phyloP scores from a whole-genome alignment of 2,888 invertebrate genomes.

The Cantharis rufa region DNA sequence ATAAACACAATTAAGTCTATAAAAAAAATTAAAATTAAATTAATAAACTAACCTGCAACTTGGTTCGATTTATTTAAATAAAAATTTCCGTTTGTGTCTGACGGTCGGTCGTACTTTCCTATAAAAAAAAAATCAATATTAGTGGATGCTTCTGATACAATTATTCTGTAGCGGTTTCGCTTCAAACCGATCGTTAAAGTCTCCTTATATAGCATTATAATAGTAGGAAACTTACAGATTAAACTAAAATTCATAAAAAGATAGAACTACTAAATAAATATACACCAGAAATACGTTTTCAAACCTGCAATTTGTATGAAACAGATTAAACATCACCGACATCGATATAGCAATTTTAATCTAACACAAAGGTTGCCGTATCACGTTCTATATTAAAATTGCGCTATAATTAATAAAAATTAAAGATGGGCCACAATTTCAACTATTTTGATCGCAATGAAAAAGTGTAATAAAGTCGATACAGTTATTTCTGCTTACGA shows the following conservation, averaged over 20 bases:
- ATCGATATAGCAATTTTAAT: constrained; percentile 21
- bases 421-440: constrained; percentile 21
- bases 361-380: constrained; percentile 29
- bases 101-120: not conserved
- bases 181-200: constrained; percentile 21
- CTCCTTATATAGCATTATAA: constrained; percentile 17
- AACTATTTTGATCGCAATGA: constrained; percentile 4
- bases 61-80: not conserved
- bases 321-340: constrained; percentile 21
- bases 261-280: constrained; percentile 19
- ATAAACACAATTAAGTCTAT: not conserved
- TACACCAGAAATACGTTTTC: constrained; percentile 12
- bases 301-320: constrained; percentile 21
- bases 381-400: constrained; percentile 31
- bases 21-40: not conserved
- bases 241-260: constrained; percentile 9
- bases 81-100: not conserved
- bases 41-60: not conserved
- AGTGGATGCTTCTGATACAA: not conserved
- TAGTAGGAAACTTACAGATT: constrained; percentile 15
- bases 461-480: not conserved
- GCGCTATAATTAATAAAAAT: constrained; percentile 25
- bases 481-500: not conserved
- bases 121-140: constrained; percentile 1
- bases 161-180: constrained; percentile 13